Base-by-base conservation (phyloP, 2,113 vertebrate genomes). In the Uropsilus gracilis region DNA sequence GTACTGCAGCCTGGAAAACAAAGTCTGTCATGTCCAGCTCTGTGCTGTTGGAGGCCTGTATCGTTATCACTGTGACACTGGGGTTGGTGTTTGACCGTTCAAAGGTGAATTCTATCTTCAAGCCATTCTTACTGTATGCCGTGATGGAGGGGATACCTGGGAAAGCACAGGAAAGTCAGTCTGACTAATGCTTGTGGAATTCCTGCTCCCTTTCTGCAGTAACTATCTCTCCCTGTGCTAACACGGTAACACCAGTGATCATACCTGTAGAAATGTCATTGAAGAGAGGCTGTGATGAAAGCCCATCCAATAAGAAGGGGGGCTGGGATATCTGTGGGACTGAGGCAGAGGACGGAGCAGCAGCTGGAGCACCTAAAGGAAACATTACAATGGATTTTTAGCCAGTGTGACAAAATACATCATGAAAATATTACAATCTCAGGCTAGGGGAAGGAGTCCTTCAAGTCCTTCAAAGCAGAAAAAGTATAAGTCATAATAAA, bases 1-100 rank as follows among this genome's bases (percentile, higher is more conserved):
- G 99, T 99, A 99, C 99, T 98, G 99, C 99, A 99, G 99, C 99
- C 98, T 99, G 99, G 98, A 99, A 99, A 98, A 99, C 99, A 98
- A 99, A 99, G 81, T 99, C 99, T 42, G 99, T 99, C 99, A 99
- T 99, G 66, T 99, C 99, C 96, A 98, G 97, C 83, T 99, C 99
- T 77, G 99, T 99, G 94, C 99, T 98, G 98, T 99, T 99, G 95
- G 99, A 99, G 97, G 99, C 99, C 92, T 99, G 99, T 98, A 99
- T 99, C 78, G 99, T 99, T 97, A 99, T 99, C 98, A 99, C 99
- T 24, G 99, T 99, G 96, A 99, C 97, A 75, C 99, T 99, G 77
- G 99, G 99, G 95, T 99, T 99, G 86, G 99, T 99, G 97, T 99
- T 99, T 57, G 99, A 99, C 96, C 99, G 99, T 98, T 99, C 99